Base-by-base conservation (phyloP, 1,140 invertebrate species). In the Drosophila malerkotliana region DNA sequence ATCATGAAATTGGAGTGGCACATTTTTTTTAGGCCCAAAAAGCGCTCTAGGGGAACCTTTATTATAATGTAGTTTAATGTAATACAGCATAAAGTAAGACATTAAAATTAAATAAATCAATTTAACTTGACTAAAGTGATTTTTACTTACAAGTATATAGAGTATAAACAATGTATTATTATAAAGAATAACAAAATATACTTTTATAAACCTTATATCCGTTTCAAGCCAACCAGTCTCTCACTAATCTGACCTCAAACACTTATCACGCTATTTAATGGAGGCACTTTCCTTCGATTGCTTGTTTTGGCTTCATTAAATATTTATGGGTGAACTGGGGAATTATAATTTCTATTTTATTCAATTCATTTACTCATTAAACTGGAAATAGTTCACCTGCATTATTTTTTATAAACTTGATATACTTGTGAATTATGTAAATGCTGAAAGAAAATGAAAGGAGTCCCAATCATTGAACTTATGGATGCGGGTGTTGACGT, bases 311-410 rank as follows among this genome's bases (percentile, higher is more conserved):
- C 21, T 58, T 71, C 54, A 72, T 72, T 74, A 73, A 74, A 74
- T 74, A 74, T 64, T 74, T 74, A 74, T 64, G 26, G 60, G 67
- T 72, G 55, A 72, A 39, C 30, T 58, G 45, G 15, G 54, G 37
- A 68, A 48, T 26, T 28, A 48, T 61, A 51, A 59, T 63, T 57
- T 68, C 60, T 39, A 54, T 41, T 53, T 73, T 63, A 63, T 71
- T 63, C 49, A 57, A 59, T 87, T 71, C 21, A 84, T 72, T 51
- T 49, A 77, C 44, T 58, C 64, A 80, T 79, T 85, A 67, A 66
- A 77, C 44, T 77, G 84, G 41, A 77, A 64, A 28, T 18, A 24
- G 37, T 12, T 52, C 64, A 30, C 48, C 48, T 54, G 48, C 60
- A 47, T 18, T 68, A 48, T 18, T 55, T 10, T 41, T 30, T 30